phyloP scores from a whole-genome alignment of 2,113 vertebrate species.

The Donacobius atricapilla region DNA sequence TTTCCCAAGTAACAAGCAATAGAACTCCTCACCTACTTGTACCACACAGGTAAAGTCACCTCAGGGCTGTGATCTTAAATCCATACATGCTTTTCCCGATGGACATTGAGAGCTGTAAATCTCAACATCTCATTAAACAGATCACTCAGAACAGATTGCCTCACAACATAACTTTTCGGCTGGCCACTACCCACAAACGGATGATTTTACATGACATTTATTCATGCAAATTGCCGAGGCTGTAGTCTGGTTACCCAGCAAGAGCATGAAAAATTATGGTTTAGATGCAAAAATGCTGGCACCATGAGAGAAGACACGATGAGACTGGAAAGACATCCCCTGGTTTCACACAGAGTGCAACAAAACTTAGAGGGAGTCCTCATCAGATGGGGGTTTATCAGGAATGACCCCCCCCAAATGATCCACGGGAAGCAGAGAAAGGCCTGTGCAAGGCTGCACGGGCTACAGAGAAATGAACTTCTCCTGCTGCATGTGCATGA shows the following conservation, averaged over 20 bases:
- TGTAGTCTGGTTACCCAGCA: slow-evolving; percentile 28
- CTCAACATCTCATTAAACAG: slow-evolving; percentile 43
- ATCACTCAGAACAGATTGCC: slow-evolving; percentile 31
- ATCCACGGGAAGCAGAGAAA: neutral
- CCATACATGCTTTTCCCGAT: neutral
- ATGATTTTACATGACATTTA: slow-evolving; percentile 63
- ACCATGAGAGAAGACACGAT: neutral
- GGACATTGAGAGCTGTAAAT: neutral
- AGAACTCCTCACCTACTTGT: neutral
- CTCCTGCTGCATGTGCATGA: slow-evolving; percentile 46
- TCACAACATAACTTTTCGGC: slow-evolving; percentile 15
- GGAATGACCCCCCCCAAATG: neutral
- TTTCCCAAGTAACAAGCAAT: neutral
- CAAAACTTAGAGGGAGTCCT: neutral
- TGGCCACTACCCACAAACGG: slow-evolving; percentile 29
- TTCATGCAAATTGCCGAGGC: slow-evolving; percentile 61
- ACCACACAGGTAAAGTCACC: neutral
- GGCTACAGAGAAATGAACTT: slow-evolving; percentile 37
- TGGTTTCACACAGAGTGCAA: neutral
- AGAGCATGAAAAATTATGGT: slow-evolving; percentile 43
- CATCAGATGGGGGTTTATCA: neutral
- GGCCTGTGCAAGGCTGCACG: neutral
- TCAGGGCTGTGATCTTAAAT: neutral
- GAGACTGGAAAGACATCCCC: slow-evolving; percentile 23
- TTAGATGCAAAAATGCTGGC: slow-evolving; percentile 33